phyloP scores from a whole-genome alignment of 2,797 vertebrate genomes.

The Galaxias olidus region DNA sequence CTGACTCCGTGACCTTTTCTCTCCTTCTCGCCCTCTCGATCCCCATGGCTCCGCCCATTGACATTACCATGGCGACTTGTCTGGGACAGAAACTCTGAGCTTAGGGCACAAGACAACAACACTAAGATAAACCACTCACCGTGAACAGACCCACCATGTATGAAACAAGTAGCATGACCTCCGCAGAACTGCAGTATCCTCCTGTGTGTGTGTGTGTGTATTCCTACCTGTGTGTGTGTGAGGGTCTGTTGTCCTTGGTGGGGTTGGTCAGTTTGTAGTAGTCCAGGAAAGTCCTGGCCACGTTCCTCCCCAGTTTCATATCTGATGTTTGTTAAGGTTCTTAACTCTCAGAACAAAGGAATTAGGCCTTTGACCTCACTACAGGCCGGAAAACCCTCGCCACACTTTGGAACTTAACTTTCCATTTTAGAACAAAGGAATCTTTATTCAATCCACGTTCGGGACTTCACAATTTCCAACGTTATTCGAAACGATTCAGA shows the following conservation, averaged over 20 bases:
- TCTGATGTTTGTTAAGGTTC: constrained; percentile 84
- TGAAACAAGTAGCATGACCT: constrained; percentile 9
- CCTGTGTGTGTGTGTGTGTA: background rate
- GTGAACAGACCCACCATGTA: background rate
- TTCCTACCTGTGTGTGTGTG: constrained; percentile 70
- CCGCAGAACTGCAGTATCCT: background rate
- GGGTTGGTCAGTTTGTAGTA: constrained; percentile 90
- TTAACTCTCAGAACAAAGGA: no score
- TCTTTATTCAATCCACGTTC: no score
- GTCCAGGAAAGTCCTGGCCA: constrained; percentile 94
- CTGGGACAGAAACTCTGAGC: constrained; percentile 57
- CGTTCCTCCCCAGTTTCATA: constrained; percentile 94
- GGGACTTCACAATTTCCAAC: no score
- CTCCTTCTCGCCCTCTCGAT: constrained; percentile 55
- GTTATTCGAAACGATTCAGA: no score
- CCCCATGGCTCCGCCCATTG: constrained; percentile 54
- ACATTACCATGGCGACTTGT: constrained; percentile 45
- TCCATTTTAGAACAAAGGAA: no score
- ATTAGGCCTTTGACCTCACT: no score
- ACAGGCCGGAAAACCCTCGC: no score
- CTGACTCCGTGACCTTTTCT: constrained; percentile 38
- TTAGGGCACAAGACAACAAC: constrained; percentile 44
- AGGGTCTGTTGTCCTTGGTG: constrained; percentile 75
- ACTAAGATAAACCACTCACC: constrained; percentile 31
- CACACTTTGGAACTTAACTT: no score